Base-by-base conservation (phyloP, 2,888 invertebrate genomes). In the Scaptomyza cyrtandrae region DNA sequence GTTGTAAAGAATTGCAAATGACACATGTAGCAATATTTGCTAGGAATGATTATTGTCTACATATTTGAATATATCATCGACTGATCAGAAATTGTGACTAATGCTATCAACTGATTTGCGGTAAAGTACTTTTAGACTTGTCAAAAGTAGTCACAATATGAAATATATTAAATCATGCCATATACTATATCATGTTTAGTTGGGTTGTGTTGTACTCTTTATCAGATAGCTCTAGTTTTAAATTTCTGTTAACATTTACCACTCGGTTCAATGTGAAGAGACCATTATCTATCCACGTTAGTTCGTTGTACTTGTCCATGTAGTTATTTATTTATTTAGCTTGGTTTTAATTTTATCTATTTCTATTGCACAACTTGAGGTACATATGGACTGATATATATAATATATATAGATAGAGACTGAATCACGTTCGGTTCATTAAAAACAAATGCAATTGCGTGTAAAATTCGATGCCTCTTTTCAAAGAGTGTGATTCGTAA, bases 201-300 rank as follows among this genome's bases (percentile, higher is more conserved):
- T n/a, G 37, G 37, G 37, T n/a, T 37, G n/a, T 2, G n/a, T 39
- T 39, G 14, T 46, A 19, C 31, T 62, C 13, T 54, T 71, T 57
- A 63, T 63, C 53, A 53, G 72, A 54, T 56, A 14, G 19, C 27
- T 56, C 9, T 2, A 54, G 31, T 41, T 61, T 14, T 39, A 14
- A n/a, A 2, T 11, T 11, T 13, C 0, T 35, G 11, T 43, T 10
- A 44, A 33, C 39, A 19, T 56, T 53, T 16, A 44, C 13, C 13
- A 10, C 13, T 39, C 33, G 9, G 49, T 27, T 46, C 14, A 16
- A 78, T 58, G 39, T 65, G 29, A 27, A 75, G 62, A 39, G 10
- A 1, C 27, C 60, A 46, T 71, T 73, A 75, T 79, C 75, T 41
- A 16, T 79, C 75, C 70, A 50, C n/a, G 48, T 33, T 58, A 24